Base-by-base conservation (phyloP, 2,888 invertebrate species). In the Acanthosepion lycidas region DNA sequence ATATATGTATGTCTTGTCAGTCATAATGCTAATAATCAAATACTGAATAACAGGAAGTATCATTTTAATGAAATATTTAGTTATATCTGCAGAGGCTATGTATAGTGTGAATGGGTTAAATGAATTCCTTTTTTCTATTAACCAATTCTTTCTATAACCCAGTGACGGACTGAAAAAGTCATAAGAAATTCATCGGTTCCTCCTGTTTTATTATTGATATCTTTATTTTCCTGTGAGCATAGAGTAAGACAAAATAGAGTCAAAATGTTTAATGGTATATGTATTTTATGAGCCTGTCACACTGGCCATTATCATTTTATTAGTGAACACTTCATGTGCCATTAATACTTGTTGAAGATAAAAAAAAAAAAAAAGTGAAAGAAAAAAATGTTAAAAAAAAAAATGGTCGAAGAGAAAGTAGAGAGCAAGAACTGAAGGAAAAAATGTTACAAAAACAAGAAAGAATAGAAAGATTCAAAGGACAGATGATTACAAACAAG, bases 271-370 rank as follows among this genome's bases (percentile, higher is more conserved):
- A 78, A 78, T 78, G 78, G 78, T 78, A 78, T 78, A 12, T n/a
- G n/a, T 78, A 78, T 78, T 78, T 78, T 78, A 78, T 78, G 33
- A 78, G 78, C n/a, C 33, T 78, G 78, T 78, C 78, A 15, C 78
- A 78, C 33, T n/a, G 78, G 78, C 78, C 78, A 78, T 78, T 78
- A 78, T 78, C 78, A 18, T 78, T 78, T 78, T 78, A 78, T 78
- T 78, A 78, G 33, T 78, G 78, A 78, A 78, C 33, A 78, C 78
- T 78, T 78, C n/a, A 78, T 78, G 78, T n/a, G 78, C 33, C 78
- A 78, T 78, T 78, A 78, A 78, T 78, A 78, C 78, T 78, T n/a
- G 78, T 15, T 78, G 78, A 78, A 78, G 33, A 78, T 78, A 18
- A 3, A 78, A 64, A 64, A 64, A 64, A 64, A 64, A 64, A 28